A percentile compares a stretch with the other conserved stretches of the same genome.
Conservation (phyloP, 2,797 vertebrate genomes). For the Tapirus indicus region DNA sequence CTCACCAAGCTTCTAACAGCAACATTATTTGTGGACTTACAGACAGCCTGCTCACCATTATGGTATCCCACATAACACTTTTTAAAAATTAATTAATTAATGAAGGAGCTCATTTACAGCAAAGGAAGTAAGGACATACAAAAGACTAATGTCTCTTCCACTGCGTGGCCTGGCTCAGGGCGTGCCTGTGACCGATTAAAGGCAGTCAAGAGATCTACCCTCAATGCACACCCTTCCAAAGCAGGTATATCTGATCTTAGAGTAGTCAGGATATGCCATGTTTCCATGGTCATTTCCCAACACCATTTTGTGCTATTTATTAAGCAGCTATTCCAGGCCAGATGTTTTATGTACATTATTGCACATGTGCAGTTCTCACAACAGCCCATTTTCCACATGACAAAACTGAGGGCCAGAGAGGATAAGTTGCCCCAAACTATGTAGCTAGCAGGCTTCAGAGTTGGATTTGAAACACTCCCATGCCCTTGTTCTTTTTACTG, state of each 20-base stretch:
- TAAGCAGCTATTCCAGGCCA: not conserved
- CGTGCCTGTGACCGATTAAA: not conserved
- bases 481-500: not conserved
- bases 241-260: not conserved
- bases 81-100: not conserved
- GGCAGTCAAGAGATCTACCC: not conserved
- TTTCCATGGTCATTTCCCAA: not conserved
- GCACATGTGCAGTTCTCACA: not conserved
- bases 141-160: not conserved
- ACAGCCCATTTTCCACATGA: not conserved
- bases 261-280: not conserved
- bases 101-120: not conserved
- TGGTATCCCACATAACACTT: not conserved
- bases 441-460: not conserved
- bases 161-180: not conserved
- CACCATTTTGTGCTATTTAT: not conserved
- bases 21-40: not conserved
- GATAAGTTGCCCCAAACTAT: not conserved
- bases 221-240: not conserved
- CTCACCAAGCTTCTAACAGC: not conserved
- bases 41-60: not conserved
- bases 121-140: not conserved
- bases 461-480: not conserved
- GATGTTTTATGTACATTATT: not conserved
- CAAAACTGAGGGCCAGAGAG: not conserved